These are phyloP conservation scores for Athalia rosae DNA, from an alignment of 2,888 invertebrate genomes.

Conservation along the genomic window DNA sequence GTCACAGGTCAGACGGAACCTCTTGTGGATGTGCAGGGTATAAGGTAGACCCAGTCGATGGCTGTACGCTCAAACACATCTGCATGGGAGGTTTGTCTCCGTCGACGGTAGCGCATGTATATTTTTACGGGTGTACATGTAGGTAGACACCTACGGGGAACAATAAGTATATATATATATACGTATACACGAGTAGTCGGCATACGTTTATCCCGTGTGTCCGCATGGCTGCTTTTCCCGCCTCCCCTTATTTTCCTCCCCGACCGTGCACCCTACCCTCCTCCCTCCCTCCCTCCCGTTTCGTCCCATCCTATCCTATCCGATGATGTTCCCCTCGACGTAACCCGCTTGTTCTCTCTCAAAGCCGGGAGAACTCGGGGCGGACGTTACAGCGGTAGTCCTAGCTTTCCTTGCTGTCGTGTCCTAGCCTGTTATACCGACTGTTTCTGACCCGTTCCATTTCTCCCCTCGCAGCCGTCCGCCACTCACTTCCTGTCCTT, in stretches of 20 bases:
- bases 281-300: conserved; percentile 36
- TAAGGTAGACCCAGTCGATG: no score
- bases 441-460: background rate
- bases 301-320: background rate
- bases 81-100: background rate
- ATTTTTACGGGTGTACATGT: background rate
- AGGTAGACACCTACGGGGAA: background rate
- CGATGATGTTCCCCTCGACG: conserved; percentile 2
- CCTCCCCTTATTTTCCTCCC: background rate
- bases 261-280: conserved; percentile 17
- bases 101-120: background rate
- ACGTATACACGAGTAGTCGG: conserved; percentile 19
- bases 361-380: conserved; percentile 24
- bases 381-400: conserved; percentile 21
- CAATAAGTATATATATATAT: background rate
- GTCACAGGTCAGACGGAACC: no score
- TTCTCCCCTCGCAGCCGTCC: conserved; percentile 33
- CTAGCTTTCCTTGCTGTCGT: conserved; percentile 26
- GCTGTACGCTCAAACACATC: no score
- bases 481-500: conserved; percentile 44
- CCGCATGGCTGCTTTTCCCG: conserved; percentile 39
- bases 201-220: conserved; percentile 37
- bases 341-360: conserved; percentile 21
- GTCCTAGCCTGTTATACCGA: background rate
- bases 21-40: no score